Conservation (phyloP, 1,140 invertebrate genomes). For the Himalopsyche phryganea region DNA sequence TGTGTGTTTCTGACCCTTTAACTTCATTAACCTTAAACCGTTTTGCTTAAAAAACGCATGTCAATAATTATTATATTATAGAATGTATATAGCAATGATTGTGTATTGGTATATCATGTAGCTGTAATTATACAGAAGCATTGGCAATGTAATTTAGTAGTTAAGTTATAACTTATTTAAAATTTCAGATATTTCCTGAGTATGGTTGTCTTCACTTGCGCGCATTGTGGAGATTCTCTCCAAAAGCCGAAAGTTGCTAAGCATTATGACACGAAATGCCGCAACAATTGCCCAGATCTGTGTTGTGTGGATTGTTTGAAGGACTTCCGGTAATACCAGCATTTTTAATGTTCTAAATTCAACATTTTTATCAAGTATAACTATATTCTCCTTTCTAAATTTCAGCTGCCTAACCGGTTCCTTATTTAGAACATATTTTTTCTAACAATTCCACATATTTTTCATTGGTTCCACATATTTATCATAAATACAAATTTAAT, state of each 20-base stretch:
- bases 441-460: no score
- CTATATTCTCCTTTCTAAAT: no score
- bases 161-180: no score
- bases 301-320: conserved; percentile 90
- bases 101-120: not conserved
- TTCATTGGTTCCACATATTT: no score
- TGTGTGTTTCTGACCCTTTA: no score
- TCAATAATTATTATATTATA: no score
- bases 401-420: no score
- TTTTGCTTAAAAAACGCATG: no score
- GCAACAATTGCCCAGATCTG: conserved; percentile 55
- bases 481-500: no score
- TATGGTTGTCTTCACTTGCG: conserved; percentile 93
- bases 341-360: not conserved
- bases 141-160: not conserved
- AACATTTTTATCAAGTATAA: not conserved
- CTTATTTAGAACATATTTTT: no score
- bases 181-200: conserved; percentile 5
- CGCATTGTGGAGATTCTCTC: conserved; percentile 81
- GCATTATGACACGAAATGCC: conserved; percentile 74
- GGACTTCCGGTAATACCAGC: conserved; percentile 82
- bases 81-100: no score
- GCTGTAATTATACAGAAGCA: not conserved
- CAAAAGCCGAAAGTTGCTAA: conserved; percentile 91
- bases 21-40: no score